Base-by-base conservation (phyloP, 2,888 invertebrate species). In the Sphaerophoria rueppellii region DNA sequence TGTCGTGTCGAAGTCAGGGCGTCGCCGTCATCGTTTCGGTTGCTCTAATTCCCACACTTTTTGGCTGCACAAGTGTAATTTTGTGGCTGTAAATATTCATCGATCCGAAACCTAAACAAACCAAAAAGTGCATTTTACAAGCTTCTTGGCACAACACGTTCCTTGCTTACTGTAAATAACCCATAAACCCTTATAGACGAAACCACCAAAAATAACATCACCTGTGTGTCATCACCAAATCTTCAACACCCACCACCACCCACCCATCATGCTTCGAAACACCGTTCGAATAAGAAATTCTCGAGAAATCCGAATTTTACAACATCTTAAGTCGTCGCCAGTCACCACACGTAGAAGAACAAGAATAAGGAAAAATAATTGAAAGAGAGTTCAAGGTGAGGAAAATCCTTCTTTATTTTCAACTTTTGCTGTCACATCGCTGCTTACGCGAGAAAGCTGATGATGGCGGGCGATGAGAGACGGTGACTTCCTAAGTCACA, bases 121-220 rank as follows among this genome's bases (percentile, higher is more conserved):
- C 75, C 43, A 43, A 54, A 65, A 75, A 75, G 11, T 67, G 74
- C 50, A 67, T 75, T 67, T 50, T 52, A 67, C 74, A 67, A 75
- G 67, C 58, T 58, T 58, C 57, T 48, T 63, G 61, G 70, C 77
- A 24, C 24, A 77, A 69, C 74, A 65, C 65, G 12, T 55, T 55
- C 35, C 24, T 35, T 40, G 1, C 40, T 40, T 11, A 11, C 63
- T 14, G 52, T 43, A 46, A 63, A 63, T 54, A 65, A 40, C 65
- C 46, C 46, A 74, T 6, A 52, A 48, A 48, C 1, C 11, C 14
- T 35, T 50, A 16, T 50, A 37, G 16, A 37, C 32, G 4, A 65
- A 58, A 69, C 58, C 43, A 52, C 71, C 46, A 63, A 71, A 77
- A 71, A 77, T 63, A 63, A 60, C 48, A 50, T 5, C 16, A 16